Evolutionary conservation across 2,113 vertebrate species (phyloP), one percentile per base, ranked within the genome.

Genomic region (Sardina pilchardus): DNA sequence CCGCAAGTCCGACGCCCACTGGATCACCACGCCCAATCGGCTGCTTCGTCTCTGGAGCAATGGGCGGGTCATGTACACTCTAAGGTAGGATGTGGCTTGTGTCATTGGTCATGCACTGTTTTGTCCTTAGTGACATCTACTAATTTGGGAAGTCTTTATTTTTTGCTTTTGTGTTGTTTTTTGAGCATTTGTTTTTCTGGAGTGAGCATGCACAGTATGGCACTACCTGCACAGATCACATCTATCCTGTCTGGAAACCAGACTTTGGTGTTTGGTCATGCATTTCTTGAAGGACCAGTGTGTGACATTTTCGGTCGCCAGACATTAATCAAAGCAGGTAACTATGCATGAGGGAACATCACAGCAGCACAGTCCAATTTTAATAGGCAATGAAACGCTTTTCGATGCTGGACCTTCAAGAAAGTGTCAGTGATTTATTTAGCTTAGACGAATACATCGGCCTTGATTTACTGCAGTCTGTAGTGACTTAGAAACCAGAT

Each of bases 11-110:
- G 98, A 99, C 82, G 98, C 98, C 86, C 98, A 99, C 89, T 99
- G 98, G 97, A 99, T 99, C 93, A 99, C 98, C 34, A 99, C 98
- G 30, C 98, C 98, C 34, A 99, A 99, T 85, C 97, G 98, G 50
- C 95, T 99, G 30, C 96, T 99, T 85, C 93, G 98, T 81, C 97
- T 99, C 86, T 97, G 97, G 97, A 97, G 96, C 90, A 97, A 99
- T 86, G 98, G 98, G 39, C 94, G 97, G 89, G 97, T 99, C 85
- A 96, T 99, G 84, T 99, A 99, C 88, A 99, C 98, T 0, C 91
- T 99, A 85, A 97, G 98, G 98, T 99, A 91, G 78, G 91, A 84
- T n/a, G 30, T 78, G 45, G 34, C 14, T 0, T 43, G n/a, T n/a
- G n/a, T n/a, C 10, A 14, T 45, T n/a, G 24, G n/a, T 8, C 19